These are phyloP conservation scores for Lasaia peninsularis DNA, from an alignment of 1,140 invertebrate species.

Conservation along the genomic window DNA sequence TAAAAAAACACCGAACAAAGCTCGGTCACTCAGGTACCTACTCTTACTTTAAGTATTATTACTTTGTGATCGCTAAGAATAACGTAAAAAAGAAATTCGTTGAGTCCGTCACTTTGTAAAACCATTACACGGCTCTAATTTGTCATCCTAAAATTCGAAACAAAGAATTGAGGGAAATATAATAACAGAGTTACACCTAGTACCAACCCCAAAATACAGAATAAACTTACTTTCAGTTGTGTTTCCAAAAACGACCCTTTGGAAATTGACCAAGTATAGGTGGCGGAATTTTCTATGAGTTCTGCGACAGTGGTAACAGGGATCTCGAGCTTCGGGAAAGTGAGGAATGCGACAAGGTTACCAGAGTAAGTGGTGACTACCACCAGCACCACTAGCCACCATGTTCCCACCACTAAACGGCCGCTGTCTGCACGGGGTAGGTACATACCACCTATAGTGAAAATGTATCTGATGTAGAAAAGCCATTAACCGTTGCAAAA, in stretches of 20 bases:
- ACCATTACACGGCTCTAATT: too few relatives aligned
- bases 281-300: constrained; percentile 79
- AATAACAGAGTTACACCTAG: too few relatives aligned
- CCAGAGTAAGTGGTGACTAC: constrained; percentile 95
- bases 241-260: constrained; percentile 86
- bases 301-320: constrained; percentile 86
- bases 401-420: constrained; percentile 91
- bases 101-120: too few relatives aligned
- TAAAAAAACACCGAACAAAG: too few relatives aligned
- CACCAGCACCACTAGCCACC: constrained; percentile 95
- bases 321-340: constrained; percentile 91
- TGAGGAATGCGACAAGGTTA: constrained; percentile 94
- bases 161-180: too few relatives aligned
- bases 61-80: too few relatives aligned
- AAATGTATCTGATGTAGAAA: constrained; percentile 3
- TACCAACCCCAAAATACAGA: neutral
- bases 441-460: constrained; percentile 86
- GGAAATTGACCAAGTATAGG: constrained; percentile 85
- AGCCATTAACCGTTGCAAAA: too few relatives aligned
- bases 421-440: constrained; percentile 90
- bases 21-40: too few relatives aligned
- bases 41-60: too few relatives aligned
- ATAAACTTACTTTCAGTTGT: constrained; percentile 74
- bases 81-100: too few relatives aligned
- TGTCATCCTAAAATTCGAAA: too few relatives aligned